Evolutionary conservation across 2,797 vertebrate species (phyloP), one percentile per base, ranked within the genome.

Genomic region (Lerista edwardsae): DNA sequence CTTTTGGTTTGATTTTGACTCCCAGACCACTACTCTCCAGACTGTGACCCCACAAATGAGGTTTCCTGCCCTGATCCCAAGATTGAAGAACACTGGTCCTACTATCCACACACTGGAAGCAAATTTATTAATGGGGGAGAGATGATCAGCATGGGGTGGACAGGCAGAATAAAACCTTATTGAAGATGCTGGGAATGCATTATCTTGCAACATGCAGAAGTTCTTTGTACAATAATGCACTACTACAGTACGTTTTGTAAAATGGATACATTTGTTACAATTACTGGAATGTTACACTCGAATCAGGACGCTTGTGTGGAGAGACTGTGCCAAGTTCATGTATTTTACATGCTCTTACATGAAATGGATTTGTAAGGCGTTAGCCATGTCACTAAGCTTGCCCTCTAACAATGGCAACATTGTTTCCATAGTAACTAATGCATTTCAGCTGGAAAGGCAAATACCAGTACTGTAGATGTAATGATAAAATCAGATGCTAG

Each of bases 331-430:
- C 27, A 6, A 27, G 62, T 51, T 65, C 41, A 17, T 67, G 72
- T 3, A 0, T 83, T 85, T 71, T 74, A 74, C n/a, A 68, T 0
- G 10, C 31, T 0, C 0, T 17, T 77, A 34, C 64, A 57, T 61
- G 44, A 86, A 39, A 1, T 15, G 74, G 17, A 51, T 77, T 76
- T 39, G 65, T 29, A 79, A 67, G 75, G 64, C 0, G 0, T 55
- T 15, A 34, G 0, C 0, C 59, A 8, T 34, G 59, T 80, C n/a
- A 29, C 67, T 21, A 0, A 8, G 1, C 44, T n/a, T 8, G 14
- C n/a, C 65, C 51, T 0, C 0, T 41, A 4, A 0, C 64, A 3
- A 0, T 1, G 41, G 5, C 29, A 76, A 25, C 1, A 0, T 2
- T 0, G 8, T 44, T 68, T 31, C 84, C 44, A 51, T 64, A 2